These are phyloP conservation scores for Setipinna tenuifilis DNA, from an alignment of 2,797 vertebrate genomes.

Conservation along the genomic window DNA sequence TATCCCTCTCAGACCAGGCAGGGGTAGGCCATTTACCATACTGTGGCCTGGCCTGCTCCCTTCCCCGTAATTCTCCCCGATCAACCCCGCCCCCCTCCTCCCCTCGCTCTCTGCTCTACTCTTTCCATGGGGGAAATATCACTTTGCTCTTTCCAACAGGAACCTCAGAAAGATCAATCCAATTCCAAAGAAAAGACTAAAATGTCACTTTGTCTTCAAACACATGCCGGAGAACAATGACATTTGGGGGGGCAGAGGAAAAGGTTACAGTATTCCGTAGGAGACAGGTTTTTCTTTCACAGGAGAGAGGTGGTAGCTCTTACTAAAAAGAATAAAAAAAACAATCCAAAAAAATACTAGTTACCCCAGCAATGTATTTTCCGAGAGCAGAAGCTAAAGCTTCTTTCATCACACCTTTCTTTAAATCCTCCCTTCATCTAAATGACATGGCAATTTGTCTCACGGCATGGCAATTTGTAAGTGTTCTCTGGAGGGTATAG, in stretches of 20 bases:
- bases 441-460: neutral
- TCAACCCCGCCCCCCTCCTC: neutral
- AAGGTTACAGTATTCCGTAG: slow-evolving; percentile 88
- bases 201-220: slow-evolving; percentile 84
- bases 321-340: neutral
- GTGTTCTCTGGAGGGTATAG: neutral
- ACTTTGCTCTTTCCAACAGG: slow-evolving; percentile 60
- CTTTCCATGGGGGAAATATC: slow-evolving; percentile 32
- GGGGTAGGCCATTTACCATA: neutral
- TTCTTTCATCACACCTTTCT: neutral
- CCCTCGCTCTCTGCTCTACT: neutral
- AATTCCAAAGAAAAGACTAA: slow-evolving; percentile 75
- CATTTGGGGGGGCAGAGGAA: slow-evolving; percentile 87
- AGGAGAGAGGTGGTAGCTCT: slow-evolving; percentile 4
- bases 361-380: neutral
- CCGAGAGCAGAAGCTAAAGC: neutral
- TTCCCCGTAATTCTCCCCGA: too few relatives aligned
- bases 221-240: slow-evolving; percentile 84
- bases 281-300: slow-evolving; percentile 69
- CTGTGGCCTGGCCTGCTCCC: neutral
- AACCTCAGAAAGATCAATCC: slow-evolving; percentile 75
- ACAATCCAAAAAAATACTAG: neutral
- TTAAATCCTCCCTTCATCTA: neutral
- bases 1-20: slow-evolving; percentile 30
- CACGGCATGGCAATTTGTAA: neutral